Evolutionary conservation across 2,797 vertebrate species (phyloP).

Genomic region (Mastacembelus armatus): DNA sequence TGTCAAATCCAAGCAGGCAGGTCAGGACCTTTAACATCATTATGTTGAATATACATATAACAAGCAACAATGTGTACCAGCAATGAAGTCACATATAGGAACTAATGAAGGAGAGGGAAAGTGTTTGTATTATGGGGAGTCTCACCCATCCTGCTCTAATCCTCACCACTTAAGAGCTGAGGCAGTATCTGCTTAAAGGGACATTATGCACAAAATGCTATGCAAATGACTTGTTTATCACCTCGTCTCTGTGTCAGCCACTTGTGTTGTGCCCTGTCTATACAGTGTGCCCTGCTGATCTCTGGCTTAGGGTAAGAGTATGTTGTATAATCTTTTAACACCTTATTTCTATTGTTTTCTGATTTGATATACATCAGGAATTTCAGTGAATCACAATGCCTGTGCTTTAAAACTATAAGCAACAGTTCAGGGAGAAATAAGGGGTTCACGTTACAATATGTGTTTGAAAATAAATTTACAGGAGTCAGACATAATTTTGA

Average conservation of each 20-base stretch:
- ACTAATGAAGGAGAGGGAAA: conserved; percentile 6
- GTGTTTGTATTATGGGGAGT: conserved; percentile 45
- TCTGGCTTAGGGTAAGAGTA: conserved; percentile 71
- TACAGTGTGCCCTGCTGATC: conserved; percentile 60
- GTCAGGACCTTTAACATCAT: conserved; percentile 46
- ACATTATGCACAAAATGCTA: conserved; percentile 71
- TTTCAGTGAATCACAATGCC: background rate
- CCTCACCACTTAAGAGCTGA: conserved; percentile 64
- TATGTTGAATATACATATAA: conserved; percentile 7
- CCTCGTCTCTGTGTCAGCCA: conserved; percentile 56
- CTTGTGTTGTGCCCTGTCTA: conserved; percentile 64
- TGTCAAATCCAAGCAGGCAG: conserved; percentile 36
- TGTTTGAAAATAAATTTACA: conserved; percentile 16
- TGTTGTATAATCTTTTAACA: conserved; percentile 81
- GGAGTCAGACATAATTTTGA: background rate
- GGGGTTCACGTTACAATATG: background rate
- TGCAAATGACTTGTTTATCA: conserved; percentile 75
- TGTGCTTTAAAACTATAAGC: conserved; percentile 9
- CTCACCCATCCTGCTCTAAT: conserved; percentile 55
- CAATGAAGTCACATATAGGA: conserved; percentile 36
- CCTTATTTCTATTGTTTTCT: conserved; percentile 74
- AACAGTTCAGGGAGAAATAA: background rate
- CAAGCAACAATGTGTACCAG: conserved; percentile 17
- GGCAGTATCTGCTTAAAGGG: conserved; percentile 61
- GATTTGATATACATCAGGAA: conserved; percentile 39